Evolutionary conservation across 2,113 vertebrate species (phyloP).

Genomic region (Panthera leo): DNA sequence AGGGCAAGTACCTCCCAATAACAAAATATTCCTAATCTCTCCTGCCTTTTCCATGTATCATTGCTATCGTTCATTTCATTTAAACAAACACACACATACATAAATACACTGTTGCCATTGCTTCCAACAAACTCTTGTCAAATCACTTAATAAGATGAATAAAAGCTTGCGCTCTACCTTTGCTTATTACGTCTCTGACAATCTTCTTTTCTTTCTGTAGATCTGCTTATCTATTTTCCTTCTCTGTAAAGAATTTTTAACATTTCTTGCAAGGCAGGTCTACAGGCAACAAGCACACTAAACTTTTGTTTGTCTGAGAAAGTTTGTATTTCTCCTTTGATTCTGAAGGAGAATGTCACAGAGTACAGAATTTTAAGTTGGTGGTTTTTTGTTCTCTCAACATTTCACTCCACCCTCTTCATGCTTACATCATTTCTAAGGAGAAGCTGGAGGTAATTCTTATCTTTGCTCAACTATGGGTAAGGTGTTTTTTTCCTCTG

Average conservation of each 20-base stretch:
- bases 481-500: not conserved
- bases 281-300: not conserved
- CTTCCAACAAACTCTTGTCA: not conserved
- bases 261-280: not conserved
- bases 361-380: not conserved
- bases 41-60: not conserved
- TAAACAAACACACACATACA: not conserved
- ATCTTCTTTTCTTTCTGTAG: not conserved
- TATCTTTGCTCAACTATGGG: not conserved
- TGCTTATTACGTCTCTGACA: not conserved
- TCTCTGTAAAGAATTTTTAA: not conserved
- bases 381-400: not conserved
- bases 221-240: constrained; percentile 16
- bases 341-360: not conserved
- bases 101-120: not conserved
- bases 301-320: not conserved
- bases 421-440: not conserved
- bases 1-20: not conserved
- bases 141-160: not conserved
- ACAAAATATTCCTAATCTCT: not conserved
- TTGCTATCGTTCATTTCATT: not conserved
- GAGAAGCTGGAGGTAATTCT: not conserved
- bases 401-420: not conserved
- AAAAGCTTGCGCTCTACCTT: not conserved
- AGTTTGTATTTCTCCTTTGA: not conserved